Base-by-base conservation (phyloP, 2,797 vertebrate genomes). In the Orestias chungarensis region DNA sequence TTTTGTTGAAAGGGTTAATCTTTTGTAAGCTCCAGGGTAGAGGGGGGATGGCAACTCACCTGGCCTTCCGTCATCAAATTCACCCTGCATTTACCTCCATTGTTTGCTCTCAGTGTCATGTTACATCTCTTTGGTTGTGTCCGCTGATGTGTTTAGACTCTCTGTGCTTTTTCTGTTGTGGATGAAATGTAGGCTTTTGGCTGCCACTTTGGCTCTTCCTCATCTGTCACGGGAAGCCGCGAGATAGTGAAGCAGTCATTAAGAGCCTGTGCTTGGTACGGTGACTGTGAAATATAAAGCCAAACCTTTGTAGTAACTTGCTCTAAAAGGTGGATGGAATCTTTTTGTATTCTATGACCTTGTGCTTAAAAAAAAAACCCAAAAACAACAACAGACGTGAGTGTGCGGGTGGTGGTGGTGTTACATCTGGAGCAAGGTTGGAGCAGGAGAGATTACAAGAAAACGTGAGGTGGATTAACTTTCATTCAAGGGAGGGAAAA, bases 1-100 rank as follows among this genome's bases (percentile, higher is more conserved):
- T 1, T 68, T 78, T 73, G 68, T 81, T 80, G 54, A 79, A 86
- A 76, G 82, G 86, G 85, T 88, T 88, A 87, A 92, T 89, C 84
- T 79, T 74, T 68, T 69, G 66, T 62, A 66, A 82, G 52, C n/a
- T 59, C 29, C 42, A 15, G 17, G 1, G 55, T 62, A 25, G 50
- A 14, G 25, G 25, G 12, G 6, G 4, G 12, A 25, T 11, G 4
- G 80, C 75, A 87, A 71, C 84, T 83, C 84, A 86, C 82, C 85
- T 80, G 80, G 57, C 55, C 43, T n/a, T 55, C 70, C 68, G 47
- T 74, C 73, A 61, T 52, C 64, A 71, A 78, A 78, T 72, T 77
- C 80, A 64, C 11, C n/a, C 69, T 17, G 40, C 81, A 42, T 82
- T 90, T 82, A 74, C 71, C 70, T 66, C 75, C 83, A 75, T 83